phyloP scores from a whole-genome alignment of 2,888 invertebrate genomes.

The Cephus pulcher region DNA sequence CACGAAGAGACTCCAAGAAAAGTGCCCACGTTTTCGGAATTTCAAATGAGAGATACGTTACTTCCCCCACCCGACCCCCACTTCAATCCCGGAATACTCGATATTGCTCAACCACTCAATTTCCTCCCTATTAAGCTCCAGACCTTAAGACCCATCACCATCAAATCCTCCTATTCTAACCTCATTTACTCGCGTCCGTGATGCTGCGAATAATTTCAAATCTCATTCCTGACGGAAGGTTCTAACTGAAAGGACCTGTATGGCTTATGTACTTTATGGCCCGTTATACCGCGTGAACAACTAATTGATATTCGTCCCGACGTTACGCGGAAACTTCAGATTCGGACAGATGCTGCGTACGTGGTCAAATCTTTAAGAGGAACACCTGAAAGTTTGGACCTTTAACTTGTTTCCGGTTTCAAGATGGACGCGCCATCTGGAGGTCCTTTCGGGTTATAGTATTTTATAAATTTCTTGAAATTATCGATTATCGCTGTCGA shows the following conservation, averaged over 20 bases:
- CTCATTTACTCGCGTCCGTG: conserved; percentile 34
- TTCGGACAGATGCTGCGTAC: conserved; percentile 62
- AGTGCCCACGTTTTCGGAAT: conserved; percentile 41
- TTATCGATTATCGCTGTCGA: not conserved
- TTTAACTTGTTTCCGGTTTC: not conserved
- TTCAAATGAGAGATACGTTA: conserved; percentile 58
- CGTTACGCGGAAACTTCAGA: conserved; percentile 45
- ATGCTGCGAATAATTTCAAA: conserved; percentile 35
- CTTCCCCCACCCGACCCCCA: conserved; percentile 25
- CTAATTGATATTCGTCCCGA: conserved; percentile 63
- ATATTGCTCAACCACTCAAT: conserved; percentile 67
- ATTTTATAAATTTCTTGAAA: not conserved
- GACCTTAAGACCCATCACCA: conserved; percentile 29
- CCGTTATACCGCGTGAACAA: conserved; percentile 45
- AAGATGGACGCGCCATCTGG: not conserved
- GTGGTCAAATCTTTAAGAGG: conserved; percentile 61
- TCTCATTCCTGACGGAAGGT: conserved; percentile 50
- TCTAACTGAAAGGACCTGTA: conserved; percentile 42
- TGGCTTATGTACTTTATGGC: conserved; percentile 64
- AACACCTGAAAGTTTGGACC: conserved; percentile 27
- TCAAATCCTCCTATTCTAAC: conserved; percentile 23
- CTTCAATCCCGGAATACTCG: conserved; percentile 59
- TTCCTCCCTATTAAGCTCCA: conserved; percentile 67
- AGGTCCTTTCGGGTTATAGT: not conserved
- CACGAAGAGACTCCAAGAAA: conserved; percentile 15